Evolutionary conservation across 2,797 vertebrate species (phyloP), one percentile per base, ranked within the genome.

Genomic region (Liasis olivaceus): DNA sequence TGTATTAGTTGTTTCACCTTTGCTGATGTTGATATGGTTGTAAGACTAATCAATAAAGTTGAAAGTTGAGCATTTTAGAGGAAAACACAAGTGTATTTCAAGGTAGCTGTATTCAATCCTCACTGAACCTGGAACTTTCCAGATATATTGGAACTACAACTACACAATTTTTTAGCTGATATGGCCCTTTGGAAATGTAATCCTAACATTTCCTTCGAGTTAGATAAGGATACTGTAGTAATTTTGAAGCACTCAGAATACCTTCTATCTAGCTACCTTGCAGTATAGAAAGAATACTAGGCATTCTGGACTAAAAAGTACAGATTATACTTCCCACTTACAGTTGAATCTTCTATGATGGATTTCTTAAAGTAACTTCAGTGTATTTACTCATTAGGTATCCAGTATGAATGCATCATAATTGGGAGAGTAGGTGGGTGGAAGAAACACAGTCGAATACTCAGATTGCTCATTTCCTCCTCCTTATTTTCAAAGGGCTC

Each of bases 401-500:
- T 54, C 63, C 64, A 31, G 7, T 51, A 20, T 81, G 66, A 77
- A 5, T 72, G 15, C 87, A 36, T 58, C 51, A 24, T 47, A 72
- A 11, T 36, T 31, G 26, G 24, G 8, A 4, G 15, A 8, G 2
- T 22, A 47, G 2, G 54, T 47, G 7, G 8, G 77, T 47, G 28
- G 47, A 63, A 51, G 20, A 26, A 28, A 3, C 24, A 20, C 24
- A 56, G 5, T 4, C 17, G 26, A 47, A 8, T 5, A 15, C 47
- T 15, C 51, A 31, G 12, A 26, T 42, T 31, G 56, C 9, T 84
- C 17, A 88, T n/a, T 60, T 51, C 2, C 5, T 13, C 4, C 5
- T 13, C 17, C 51, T 20, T 4, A 28, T 89, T 93, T 91, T 94
- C 96, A 87, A 89, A 99, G 99, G 99, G 99, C 91, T 95, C 98